Evolutionary conservation across 1,140 invertebrate species (phyloP).

Genomic region (Meloidogyne exigua): DNA sequence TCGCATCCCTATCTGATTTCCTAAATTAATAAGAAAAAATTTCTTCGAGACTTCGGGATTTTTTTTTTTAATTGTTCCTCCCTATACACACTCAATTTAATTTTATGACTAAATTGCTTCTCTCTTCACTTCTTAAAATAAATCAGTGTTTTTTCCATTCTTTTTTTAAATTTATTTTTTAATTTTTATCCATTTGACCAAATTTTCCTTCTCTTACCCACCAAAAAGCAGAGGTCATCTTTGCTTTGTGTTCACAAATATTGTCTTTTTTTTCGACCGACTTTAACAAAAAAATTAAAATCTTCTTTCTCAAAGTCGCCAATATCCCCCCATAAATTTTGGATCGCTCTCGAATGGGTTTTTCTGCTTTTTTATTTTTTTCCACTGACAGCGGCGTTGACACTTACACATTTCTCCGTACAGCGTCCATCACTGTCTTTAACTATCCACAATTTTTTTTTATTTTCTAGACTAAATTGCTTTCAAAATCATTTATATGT

Average conservation of each 20-base stretch:
- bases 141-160: background rate
- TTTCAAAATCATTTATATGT: too few species aligned
- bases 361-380: background rate
- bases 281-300: constrained; percentile 6
- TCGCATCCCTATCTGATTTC: too few species aligned
- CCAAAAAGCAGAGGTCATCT: background rate
- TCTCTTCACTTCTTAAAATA: background rate
- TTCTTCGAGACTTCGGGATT: too few species aligned
- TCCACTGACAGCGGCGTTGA: background rate
- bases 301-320: background rate
- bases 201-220: background rate
- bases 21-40: too few species aligned
- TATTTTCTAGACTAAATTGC: background rate
- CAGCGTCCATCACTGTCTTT: background rate
- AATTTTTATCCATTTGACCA: background rate
- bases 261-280: background rate
- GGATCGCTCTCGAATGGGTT: background rate
- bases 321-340: background rate
- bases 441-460: background rate
- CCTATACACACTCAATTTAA: background rate
- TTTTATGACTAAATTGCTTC: background rate
- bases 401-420: background rate
- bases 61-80: too few species aligned
- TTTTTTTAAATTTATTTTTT: background rate
- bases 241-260: background rate